Base-by-base conservation (phyloP, 2,888 invertebrate species). In the Ashinkailepas kermadecensis region DNA sequence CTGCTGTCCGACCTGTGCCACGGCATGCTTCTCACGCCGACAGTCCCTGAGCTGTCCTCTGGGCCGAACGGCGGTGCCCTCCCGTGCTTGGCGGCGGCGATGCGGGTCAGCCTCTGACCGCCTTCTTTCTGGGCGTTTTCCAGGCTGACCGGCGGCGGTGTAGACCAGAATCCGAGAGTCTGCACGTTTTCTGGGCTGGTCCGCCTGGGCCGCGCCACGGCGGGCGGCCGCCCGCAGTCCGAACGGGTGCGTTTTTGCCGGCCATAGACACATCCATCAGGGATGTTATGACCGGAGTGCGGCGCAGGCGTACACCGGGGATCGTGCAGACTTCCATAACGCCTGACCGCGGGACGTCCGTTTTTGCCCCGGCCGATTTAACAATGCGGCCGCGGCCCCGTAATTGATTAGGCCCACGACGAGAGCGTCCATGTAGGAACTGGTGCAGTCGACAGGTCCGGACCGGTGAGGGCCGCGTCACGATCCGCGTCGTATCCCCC, bases 371-470 rank as follows among this genome's bases (percentile, higher is more conserved):
- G 54, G 21, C 74, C 39, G 74, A 56, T 56, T 70, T n/a, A 56
- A 74, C 74, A 74, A 74, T 74, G 74, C 54, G 54, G 23, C 21
- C 54, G 74, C 74, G 7, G 10, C 18, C 23, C 74, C 39, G 70
- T 74, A 74, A 74, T 74, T 74, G 74, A 74, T 74, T 74, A 74
- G 74, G 15, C 56, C 54, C 9, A 56, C 56, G 56, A 9, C 54
- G 65, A 12, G 23, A 9, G 23, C 23, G n/a, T 39, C 65, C 56
- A 21, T 21, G 74, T 56, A 54, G 56, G 74, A 74, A 56, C 39
- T 54, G 70, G 39, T 12, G 67, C 64, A 23, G 67, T 25, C 67
- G 67, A 64, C 64, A 13, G 23, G 8, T 23, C 12, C 67, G 67
- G 67, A 13, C 23, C 54, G 11, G 39, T 15, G 70, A 8, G 4